Evolutionary conservation across 2,888 invertebrate species (phyloP).

Genomic region (Sesia apiformis): DNA sequence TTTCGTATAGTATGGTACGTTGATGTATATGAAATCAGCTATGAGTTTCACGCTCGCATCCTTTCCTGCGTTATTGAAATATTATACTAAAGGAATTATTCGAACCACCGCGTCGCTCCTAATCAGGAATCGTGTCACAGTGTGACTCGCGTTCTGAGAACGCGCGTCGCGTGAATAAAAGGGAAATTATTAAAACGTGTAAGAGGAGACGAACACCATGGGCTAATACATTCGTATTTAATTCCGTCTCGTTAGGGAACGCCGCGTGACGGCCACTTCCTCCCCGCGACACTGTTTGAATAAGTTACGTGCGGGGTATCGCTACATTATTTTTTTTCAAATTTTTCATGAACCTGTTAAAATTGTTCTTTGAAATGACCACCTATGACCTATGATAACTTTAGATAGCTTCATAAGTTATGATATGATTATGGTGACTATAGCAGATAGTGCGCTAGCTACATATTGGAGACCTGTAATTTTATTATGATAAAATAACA

Average conservation of each 20-base stretch:
- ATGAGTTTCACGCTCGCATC: constrained; percentile 16
- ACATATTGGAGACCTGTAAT: no score
- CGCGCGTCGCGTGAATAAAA: constrained; percentile 46
- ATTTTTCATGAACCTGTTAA: no score
- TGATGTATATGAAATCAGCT: constrained; percentile 21
- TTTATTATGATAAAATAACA: no score
- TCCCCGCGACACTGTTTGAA: constrained; percentile 50
- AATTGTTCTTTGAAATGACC: no score
- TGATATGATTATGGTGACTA: no score
- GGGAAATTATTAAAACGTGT: constrained; percentile 50
- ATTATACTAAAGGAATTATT: constrained; percentile 16
- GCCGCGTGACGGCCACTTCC: constrained; percentile 57
- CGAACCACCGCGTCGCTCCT: constrained; percentile 35
- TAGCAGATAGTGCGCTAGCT: no score
- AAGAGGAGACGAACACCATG: constrained; percentile 29
- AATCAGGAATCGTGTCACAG: constrained; percentile 54
- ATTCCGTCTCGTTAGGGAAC: constrained; percentile 57
- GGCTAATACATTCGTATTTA: constrained; percentile 56
- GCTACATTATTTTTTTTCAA: no score
- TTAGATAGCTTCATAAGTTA: no score
- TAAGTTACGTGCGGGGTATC: constrained; percentile 25
- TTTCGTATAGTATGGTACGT: constrained; percentile 22
- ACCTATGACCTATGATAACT: no score
- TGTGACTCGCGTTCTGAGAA: constrained; percentile 38
- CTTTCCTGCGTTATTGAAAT: constrained; percentile 14